These are phyloP conservation scores for Enteromius anoplus DNA, from an alignment of 2,797 vertebrate genomes.

Conservation along the genomic window DNA sequence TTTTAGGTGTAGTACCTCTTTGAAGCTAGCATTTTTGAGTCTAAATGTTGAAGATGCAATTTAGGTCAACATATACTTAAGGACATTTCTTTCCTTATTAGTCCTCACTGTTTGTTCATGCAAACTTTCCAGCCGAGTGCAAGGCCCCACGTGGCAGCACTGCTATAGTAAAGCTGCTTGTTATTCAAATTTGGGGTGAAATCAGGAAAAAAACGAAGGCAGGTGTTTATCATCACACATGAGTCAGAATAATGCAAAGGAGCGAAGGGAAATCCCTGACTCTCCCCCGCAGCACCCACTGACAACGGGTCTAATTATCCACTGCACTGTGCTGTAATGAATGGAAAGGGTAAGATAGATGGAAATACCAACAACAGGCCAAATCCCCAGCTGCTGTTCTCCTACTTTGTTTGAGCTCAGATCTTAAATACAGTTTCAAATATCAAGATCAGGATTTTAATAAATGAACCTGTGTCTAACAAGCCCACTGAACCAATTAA, in stretches of 20 bases:
- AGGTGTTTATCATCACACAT: conserved; percentile 59
- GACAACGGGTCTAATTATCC: conserved; percentile 2
- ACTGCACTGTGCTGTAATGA: conserved; percentile 26
- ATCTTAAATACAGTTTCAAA: conserved; percentile 4
- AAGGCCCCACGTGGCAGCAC: conserved; percentile 3
- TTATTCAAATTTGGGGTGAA: conserved; percentile 55
- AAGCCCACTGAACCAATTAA: not conserved
- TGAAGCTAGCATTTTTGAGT: not conserved
- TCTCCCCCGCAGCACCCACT: conserved; percentile 23
- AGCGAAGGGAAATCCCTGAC: conserved; percentile 49
- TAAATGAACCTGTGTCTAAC: not conserved
- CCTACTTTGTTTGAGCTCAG: not conserved
- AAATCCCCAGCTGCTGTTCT: conserved; percentile 25
- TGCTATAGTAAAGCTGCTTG: conserved; percentile 35
- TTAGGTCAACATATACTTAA: not conserved
- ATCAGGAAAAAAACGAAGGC: conserved; percentile 54
- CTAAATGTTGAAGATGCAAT: not conserved
- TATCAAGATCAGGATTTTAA: not conserved
- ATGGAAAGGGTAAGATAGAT: conserved; percentile 43
- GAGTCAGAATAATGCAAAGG: conserved; percentile 60
- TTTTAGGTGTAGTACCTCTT: not conserved
- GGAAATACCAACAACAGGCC: conserved; percentile 22
- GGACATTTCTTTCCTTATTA: not conserved
- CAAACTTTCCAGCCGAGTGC: not conserved
- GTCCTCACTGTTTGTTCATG: not conserved